Evolutionary conservation across 2,888 invertebrate species (phyloP).

Genomic region (Octonoba sinensis): DNA sequence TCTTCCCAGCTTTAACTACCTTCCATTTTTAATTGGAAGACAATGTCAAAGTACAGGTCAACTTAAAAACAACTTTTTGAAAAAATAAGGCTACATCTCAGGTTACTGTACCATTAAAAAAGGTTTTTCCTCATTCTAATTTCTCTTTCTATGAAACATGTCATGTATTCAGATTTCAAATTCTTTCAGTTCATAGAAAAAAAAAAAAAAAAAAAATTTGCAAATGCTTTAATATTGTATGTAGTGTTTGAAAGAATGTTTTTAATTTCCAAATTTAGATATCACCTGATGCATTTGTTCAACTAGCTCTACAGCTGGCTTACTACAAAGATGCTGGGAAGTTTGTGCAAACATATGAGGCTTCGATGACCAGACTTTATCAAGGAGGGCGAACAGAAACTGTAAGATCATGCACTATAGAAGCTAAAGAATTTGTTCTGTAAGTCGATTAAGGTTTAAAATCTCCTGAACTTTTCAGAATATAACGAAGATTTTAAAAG

Average conservation of each 20-base stretch:
- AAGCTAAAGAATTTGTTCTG: conserved; percentile 72
- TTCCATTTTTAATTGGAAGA: too few relatives aligned
- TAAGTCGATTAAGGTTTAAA: conserved; percentile 6
- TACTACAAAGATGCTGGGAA: conserved; percentile 72
- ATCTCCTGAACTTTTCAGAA: too few relatives aligned
- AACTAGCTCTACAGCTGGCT: conserved; percentile 73
- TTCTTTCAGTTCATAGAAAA: too few relatives aligned
- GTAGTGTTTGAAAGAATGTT: background rate
- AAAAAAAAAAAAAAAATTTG: too few relatives aligned
- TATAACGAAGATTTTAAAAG: background rate
- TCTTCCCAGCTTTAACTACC: too few relatives aligned
- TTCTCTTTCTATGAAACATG: too few relatives aligned
- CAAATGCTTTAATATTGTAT: background rate
- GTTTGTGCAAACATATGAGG: conserved; percentile 73
- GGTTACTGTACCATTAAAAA: too few relatives aligned
- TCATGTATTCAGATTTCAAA: too few relatives aligned
- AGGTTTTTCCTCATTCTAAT: too few relatives aligned
- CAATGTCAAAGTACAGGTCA: too few relatives aligned
- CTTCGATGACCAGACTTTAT: conserved; percentile 74
- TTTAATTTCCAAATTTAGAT: conserved; percentile 68
- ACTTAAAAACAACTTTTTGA: too few relatives aligned
- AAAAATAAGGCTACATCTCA: too few relatives aligned
- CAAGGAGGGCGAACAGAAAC: conserved; percentile 73
- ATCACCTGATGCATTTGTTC: conserved; percentile 74
- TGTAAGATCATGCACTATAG: conserved; percentile 72